phyloP scores from a whole-genome alignment of 1,140 invertebrate species.

The Lepidurus apus region DNA sequence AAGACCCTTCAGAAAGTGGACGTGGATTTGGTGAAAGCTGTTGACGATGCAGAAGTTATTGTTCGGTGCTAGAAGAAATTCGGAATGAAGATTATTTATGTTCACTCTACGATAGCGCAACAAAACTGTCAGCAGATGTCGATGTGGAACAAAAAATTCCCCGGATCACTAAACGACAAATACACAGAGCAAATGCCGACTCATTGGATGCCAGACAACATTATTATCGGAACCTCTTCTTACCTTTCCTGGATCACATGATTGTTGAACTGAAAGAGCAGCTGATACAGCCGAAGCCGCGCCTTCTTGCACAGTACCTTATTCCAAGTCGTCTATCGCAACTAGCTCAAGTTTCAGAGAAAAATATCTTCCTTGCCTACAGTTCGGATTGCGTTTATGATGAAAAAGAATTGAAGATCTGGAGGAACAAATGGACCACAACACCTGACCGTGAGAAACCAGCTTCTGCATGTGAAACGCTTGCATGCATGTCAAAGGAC shows the following conservation, averaged over 20 bases:
- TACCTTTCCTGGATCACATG: not conserved
- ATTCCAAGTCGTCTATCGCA: not conserved
- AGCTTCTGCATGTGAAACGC: too few species aligned
- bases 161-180: not conserved
- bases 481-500: too few species aligned
- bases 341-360: not conserved
- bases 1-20: too few species aligned
- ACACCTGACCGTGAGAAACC: too few species aligned
- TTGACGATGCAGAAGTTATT: too few species aligned
- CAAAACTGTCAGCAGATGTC: not conserved
- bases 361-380: not conserved
- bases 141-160: not conserved
- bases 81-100: too few species aligned
- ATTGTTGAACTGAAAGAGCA: too few species aligned
- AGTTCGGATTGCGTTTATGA: not conserved
- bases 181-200: not conserved
- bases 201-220: not conserved
- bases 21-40: too few species aligned
- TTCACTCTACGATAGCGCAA: not conserved
- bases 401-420: not conserved
- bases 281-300: too few species aligned
- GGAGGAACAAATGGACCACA: too few species aligned
- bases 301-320: not conserved
- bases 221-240: not conserved
- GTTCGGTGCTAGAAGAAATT: too few species aligned